Percentiles rank a stretch among this genome's conserved stretches.
Evolutionary conservation across 2,888 invertebrate genomes (phyloP).

Genomic region (Drosophila colorata): DNA sequence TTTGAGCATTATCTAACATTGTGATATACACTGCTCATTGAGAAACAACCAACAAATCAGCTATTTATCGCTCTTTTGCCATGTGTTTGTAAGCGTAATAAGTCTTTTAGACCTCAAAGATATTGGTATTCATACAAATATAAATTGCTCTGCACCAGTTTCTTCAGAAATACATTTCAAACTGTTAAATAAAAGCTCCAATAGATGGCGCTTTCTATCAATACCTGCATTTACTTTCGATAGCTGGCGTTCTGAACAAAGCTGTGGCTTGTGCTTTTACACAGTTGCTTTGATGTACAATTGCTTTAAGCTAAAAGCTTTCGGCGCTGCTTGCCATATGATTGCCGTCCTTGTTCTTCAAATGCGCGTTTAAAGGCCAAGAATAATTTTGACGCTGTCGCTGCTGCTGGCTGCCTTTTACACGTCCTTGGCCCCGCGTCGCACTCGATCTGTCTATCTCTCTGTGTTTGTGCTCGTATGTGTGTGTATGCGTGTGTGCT

Average conservation of each 20-base stretch:
- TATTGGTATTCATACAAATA: not conserved
- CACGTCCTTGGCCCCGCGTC: slow-evolving; percentile 64
- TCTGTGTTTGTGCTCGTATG: slow-evolving; percentile 13
- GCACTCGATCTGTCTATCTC: slow-evolving; percentile 35
- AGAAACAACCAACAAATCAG: too few species aligned
- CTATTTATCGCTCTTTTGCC: too few species aligned
- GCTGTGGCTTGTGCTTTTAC: slow-evolving; percentile 11
- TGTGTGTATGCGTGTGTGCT: slow-evolving; percentile 56
- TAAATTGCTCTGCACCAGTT: not conserved
- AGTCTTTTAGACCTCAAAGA: too few species aligned
- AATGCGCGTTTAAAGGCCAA: slow-evolving; percentile 84
- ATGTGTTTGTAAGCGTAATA: too few species aligned
- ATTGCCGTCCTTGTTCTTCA: slow-evolving; percentile 85
- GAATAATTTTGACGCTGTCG: slow-evolving; percentile 69
- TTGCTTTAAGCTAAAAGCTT: slow-evolving; percentile 71
- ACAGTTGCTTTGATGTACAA: slow-evolving; percentile 36
- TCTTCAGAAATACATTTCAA: not conserved
- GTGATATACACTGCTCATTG: too few species aligned
- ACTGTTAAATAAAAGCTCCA: slow-evolving; percentile 3
- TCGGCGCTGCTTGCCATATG: slow-evolving; percentile 55
- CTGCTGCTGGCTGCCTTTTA: slow-evolving; percentile 49
- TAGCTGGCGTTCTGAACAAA: slow-evolving; percentile 32
- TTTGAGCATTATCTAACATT: too few species aligned
- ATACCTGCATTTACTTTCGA: slow-evolving; percentile 5
- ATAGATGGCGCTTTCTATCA: slow-evolving; percentile 18